Base-by-base conservation (phyloP, 2,888 invertebrate species). In the Meandrusa payeni region DNA sequence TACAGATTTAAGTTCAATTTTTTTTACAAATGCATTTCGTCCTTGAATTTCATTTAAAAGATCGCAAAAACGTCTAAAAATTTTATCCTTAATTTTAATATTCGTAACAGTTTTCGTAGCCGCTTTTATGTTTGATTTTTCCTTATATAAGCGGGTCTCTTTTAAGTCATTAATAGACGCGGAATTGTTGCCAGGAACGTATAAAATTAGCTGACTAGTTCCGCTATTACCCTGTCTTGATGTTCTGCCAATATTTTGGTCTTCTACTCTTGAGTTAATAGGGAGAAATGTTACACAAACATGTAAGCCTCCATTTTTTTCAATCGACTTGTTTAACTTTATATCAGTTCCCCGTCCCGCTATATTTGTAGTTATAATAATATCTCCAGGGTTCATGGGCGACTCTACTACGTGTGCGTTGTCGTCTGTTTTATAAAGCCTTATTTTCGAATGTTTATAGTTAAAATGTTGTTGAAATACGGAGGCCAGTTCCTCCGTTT, bases 291-390 rank as follows among this genome's bases (percentile, higher is more conserved):
- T 46, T 9, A 49, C 23, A 20, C 49, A 49, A 4, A 49, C 46
- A 19, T 49, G 49, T 23, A 49, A 31, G 3, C 49, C 49, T 7
- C 49, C 49, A 23, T 49, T 49, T 10, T 37, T 19, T 26, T 49
- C 43, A 7, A 46, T 33, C 1, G 13, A n/a, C 19, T 42, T 24
- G 7, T 24, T 29, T 29, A 46, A 20, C 33, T 46, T 43, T 27
- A 49, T 38, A 29, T 49, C 49, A 5, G 49, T 46, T n/a, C 49
- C 49, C 28, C 49, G 26, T 5, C 49, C 49, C n/a, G 49, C 49
- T 6, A 49, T 49, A 23, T 49, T 49, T 5, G 49, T 49, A 1
- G 49, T 49, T 9, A 49, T 42, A 5, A 49, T 43, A 2, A 49
- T 37, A 11, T 49, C 46, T 7, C 46, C 49, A 2, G 49, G 34